Evolutionary conservation across 2,888 invertebrate genomes (phyloP).

Genomic region (Drosophila anomelani): DNA sequence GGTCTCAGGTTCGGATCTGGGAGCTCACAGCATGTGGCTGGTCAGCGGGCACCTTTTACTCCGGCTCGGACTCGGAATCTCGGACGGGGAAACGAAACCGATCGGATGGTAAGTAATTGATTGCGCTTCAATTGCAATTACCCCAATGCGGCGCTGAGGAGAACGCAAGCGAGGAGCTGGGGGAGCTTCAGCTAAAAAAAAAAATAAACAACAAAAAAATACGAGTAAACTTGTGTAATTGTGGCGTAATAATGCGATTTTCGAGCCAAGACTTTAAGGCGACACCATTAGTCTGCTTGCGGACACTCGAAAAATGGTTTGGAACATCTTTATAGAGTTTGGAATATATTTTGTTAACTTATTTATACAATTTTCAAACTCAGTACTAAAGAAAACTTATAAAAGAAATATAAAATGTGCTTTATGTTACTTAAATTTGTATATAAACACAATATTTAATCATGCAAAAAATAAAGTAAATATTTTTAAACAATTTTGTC

Average conservation of each 20-base stretch:
- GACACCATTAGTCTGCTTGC: constrained; percentile 12
- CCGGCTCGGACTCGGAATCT: constrained; percentile 3
- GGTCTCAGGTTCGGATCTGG: constrained; percentile 41
- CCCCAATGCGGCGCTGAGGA: constrained; percentile 46
- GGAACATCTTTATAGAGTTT: too few relatives aligned
- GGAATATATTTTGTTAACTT: background rate
- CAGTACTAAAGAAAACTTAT: rapidly evolving
- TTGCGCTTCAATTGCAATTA: constrained; percentile 80
- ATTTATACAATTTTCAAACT: too few relatives aligned
- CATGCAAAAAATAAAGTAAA: background rate
- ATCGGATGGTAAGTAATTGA: constrained; percentile 82
- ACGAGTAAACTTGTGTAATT: constrained; percentile 70
- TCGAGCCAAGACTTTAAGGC: constrained; percentile 31
- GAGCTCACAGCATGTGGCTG: constrained; percentile 72
- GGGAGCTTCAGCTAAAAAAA: constrained; percentile 35
- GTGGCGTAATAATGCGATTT: constrained; percentile 76
- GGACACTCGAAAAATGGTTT: background rate
- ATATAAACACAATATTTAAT: background rate
- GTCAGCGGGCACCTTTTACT: constrained; percentile 48
- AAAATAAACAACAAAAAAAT: background rate
- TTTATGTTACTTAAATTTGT: background rate
- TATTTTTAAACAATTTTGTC: background rate
- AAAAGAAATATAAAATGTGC: background rate
- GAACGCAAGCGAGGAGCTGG: constrained; percentile 9
- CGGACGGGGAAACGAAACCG: constrained; percentile 64